These are phyloP conservation scores for Philopedon plagiatum DNA, from an alignment of 2,888 invertebrate genomes.

Conservation along the genomic window DNA sequence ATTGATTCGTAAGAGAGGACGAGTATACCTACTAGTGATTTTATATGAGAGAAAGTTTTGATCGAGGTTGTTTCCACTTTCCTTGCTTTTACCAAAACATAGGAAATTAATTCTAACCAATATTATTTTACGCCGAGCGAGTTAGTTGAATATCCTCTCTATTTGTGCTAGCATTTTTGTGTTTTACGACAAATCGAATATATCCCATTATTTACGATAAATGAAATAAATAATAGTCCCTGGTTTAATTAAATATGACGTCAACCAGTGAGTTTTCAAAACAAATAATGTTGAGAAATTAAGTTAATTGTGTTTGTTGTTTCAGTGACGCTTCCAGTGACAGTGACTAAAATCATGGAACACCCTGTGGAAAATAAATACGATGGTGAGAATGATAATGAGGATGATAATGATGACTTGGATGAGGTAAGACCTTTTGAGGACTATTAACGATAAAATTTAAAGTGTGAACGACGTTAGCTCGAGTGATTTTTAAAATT, in stretches of 20 bases:
- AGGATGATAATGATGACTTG: constrained; percentile 55
- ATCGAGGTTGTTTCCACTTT: constrained; percentile 39
- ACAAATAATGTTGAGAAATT: constrained; percentile 16
- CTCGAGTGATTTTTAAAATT: too few species aligned
- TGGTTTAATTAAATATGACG: constrained; percentile 44
- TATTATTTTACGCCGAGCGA: neutral
- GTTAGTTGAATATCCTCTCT: constrained; percentile 19
- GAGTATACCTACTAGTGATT: constrained; percentile 8
- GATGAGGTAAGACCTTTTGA: constrained; percentile 60
- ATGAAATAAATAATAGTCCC: constrained; percentile 24
- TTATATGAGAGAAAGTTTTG: constrained; percentile 38
- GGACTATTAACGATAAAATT: too few species aligned
- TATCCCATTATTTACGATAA: constrained; percentile 30
- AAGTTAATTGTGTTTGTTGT: constrained; percentile 33
- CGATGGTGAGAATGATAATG: constrained; percentile 46
- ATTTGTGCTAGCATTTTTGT: constrained; percentile 25
- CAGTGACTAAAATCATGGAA: constrained; percentile 54
- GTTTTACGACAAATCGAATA: neutral
- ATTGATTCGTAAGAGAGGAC: constrained; percentile 3
- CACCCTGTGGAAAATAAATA: constrained; percentile 52
- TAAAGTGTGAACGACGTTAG: too few species aligned
- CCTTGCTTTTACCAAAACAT: constrained; percentile 39
- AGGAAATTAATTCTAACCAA: constrained; percentile 17
- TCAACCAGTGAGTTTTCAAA: constrained; percentile 49
- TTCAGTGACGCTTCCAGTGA: constrained; percentile 54